phyloP scores from a whole-genome alignment of 2,113 vertebrate species.

The Pogonocichla stellata region DNA sequence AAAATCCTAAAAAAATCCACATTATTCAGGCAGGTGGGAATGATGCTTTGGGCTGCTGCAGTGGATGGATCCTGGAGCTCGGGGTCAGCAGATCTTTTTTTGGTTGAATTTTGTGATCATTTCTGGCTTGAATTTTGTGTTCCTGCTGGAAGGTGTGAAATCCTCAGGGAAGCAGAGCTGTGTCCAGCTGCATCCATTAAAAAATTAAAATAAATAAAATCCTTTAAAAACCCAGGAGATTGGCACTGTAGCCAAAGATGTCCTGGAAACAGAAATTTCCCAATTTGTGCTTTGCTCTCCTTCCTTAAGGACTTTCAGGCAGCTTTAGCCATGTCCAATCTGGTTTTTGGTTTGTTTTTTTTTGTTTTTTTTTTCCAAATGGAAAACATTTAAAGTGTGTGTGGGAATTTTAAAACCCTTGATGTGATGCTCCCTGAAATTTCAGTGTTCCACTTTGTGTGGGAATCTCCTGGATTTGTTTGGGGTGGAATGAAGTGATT shows the following conservation, averaged over 20 bases:
- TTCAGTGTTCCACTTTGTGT: background rate
- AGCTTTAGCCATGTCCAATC: background rate
- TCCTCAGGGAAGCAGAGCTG: background rate
- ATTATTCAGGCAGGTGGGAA: background rate
- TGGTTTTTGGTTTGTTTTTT: background rate
- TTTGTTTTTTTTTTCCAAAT: background rate
- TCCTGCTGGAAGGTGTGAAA: background rate
- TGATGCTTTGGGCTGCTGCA: background rate
- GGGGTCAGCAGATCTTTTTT: no score
- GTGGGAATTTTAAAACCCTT: background rate
- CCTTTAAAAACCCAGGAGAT: background rate
- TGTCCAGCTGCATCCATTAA: background rate
- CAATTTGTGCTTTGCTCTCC: background rate
- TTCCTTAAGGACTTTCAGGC: background rate
- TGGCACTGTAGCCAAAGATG: background rate
- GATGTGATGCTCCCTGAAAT: rapidly evolving
- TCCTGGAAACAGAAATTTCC: background rate
- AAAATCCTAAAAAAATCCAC: rapidly evolving
- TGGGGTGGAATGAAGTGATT: no score
- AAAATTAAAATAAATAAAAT: no score
- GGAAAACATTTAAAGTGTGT: rapidly evolving
- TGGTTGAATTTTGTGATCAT: rapidly evolving
- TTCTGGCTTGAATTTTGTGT: background rate
- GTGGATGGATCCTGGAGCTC: no score
- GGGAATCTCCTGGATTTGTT: background rate